phyloP scores from a whole-genome alignment of 2,113 vertebrate genomes.

The Terrapene triunguis region DNA sequence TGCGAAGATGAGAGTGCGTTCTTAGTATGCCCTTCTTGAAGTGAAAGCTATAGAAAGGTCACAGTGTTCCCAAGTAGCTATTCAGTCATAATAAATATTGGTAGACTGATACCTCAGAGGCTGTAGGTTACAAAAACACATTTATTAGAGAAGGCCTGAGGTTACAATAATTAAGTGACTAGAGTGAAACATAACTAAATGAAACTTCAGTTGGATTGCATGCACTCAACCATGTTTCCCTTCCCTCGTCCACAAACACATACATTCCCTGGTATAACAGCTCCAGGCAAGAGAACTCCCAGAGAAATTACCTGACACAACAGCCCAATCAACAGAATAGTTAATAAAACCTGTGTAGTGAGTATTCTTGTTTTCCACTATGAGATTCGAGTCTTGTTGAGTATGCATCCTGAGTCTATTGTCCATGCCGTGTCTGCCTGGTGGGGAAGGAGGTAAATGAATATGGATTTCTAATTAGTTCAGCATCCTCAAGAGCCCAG shows the following conservation, averaged over 20 bases:
- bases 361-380: not conserved
- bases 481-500: not conserved
- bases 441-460: not conserved
- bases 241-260: not conserved
- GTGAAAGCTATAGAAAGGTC: constrained; percentile 19
- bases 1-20: constrained; percentile 34
- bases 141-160: constrained; percentile 62
- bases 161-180: constrained; percentile 73
- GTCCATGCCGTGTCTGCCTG: not conserved
- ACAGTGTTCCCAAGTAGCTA: constrained; percentile 66
- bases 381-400: not conserved
- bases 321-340: not conserved
- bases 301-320: not conserved
- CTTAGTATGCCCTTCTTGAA: constrained; percentile 46
- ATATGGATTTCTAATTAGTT: not conserved
- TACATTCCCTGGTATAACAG: not conserved
- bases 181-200: constrained; percentile 55
- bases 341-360: not conserved
- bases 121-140: constrained; percentile 73
- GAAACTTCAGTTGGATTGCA: constrained; percentile 57
- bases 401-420: not conserved
- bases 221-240: not conserved
- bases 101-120: constrained; percentile 61
- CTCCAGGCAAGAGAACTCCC: not conserved
- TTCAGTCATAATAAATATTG: constrained; percentile 71